phyloP scores from a whole-genome alignment of 2,797 vertebrate species.

The Acanthurus leucopareius region DNA sequence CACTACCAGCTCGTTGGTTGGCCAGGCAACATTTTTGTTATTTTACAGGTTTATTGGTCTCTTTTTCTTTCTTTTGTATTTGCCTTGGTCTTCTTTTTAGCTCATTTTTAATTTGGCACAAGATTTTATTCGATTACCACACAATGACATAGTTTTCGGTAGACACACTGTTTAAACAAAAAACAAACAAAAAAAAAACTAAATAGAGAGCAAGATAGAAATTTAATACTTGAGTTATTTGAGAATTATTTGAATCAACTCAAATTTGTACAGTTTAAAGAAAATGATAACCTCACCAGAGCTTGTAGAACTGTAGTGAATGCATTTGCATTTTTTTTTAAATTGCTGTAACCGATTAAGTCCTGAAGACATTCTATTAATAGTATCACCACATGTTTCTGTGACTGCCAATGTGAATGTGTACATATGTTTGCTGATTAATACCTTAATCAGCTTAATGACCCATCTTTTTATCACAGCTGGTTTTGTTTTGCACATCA shows the following conservation, averaged over 20 bases:
- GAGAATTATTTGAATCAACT: no score
- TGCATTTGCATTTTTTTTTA: not conserved
- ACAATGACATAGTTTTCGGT: not conserved
- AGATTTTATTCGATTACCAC: no score
- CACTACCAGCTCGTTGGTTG: not conserved
- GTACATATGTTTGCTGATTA: not conserved
- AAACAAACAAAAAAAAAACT: not conserved
- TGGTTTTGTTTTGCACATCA: conserved; percentile 10
- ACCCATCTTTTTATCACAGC: not conserved
- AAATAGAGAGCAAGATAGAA: not conserved
- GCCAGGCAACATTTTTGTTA: not conserved
- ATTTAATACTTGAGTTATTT: not conserved
- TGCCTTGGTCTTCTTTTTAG: not conserved
- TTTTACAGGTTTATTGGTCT: not conserved
- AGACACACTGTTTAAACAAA: not conserved
- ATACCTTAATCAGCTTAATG: not conserved
- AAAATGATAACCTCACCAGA: not conserved
- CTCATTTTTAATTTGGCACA: not conserved
- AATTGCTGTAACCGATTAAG: not conserved
- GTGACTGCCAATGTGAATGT: not conserved
- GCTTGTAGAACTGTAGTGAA: not conserved
- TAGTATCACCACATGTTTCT: not conserved
- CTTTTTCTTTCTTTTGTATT: not conserved
- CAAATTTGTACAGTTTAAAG: no score
- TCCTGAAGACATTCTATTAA: not conserved